A percentile compares a stretch with the other conserved stretches of the same genome.
Conservation (phyloP, 2,797 vertebrate genomes). For the Darevskia mixta region DNA sequence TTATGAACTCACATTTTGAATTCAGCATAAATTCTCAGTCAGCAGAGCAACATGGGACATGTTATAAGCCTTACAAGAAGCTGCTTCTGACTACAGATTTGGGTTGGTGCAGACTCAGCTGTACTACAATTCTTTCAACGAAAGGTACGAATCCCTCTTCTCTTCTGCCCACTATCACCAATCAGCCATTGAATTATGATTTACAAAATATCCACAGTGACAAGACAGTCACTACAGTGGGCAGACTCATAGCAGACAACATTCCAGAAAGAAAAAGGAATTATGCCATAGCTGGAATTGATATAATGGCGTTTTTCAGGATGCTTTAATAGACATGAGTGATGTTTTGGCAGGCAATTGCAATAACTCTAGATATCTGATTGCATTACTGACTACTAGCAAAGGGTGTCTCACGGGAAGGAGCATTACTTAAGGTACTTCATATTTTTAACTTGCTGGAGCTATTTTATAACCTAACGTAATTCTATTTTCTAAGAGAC, state of each 20-base stretch:
- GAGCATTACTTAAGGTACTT: slow-evolving; percentile 71
- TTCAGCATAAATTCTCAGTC: background rate
- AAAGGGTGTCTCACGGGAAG: slow-evolving; percentile 71
- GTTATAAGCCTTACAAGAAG: too few relatives aligned
- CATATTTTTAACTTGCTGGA: slow-evolving; percentile 65
- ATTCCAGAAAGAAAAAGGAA: slow-evolving; percentile 84
- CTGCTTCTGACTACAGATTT: background rate
- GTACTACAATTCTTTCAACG: background rate
- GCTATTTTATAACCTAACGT: slow-evolving; percentile 58
- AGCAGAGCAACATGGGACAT: background rate
- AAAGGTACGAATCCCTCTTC: background rate
- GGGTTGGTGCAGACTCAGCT: background rate
- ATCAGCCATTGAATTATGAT: slow-evolving; percentile 43
- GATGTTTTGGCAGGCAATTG: slow-evolving; percentile 78
- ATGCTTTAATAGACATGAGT: slow-evolving; percentile 79
- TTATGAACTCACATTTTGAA: background rate
- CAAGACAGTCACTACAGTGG: slow-evolving; percentile 54
- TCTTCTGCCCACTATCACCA: background rate
- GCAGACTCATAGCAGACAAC: slow-evolving; percentile 82
- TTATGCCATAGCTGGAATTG: slow-evolving; percentile 79
- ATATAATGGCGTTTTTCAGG: slow-evolving; percentile 82
- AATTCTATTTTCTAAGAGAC: slow-evolving; percentile 64
- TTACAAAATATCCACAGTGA: slow-evolving; percentile 52
- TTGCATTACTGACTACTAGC: slow-evolving; percentile 75
- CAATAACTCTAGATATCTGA: slow-evolving; percentile 76